Conservation (phyloP, 1,140 invertebrate species). For the Calliphora vicina region DNA sequence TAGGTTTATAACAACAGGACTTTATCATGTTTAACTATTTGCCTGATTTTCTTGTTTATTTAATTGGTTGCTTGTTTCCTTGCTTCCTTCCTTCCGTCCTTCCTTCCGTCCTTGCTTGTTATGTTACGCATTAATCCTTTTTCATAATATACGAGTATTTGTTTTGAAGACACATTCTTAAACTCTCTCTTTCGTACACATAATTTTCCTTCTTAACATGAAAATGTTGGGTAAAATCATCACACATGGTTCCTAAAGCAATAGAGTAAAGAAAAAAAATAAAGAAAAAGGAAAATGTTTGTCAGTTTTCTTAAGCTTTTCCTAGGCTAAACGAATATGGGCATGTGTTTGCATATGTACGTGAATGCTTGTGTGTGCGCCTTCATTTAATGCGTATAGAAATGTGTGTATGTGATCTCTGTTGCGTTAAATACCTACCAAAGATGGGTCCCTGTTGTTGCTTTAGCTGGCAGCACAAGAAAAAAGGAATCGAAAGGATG, state of each 20-base stretch:
- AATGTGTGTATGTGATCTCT: background rate
- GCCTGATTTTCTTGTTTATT: background rate
- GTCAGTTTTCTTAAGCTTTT: conserved; percentile 30
- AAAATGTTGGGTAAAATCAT: conserved; percentile 8
- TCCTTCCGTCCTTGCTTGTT: background rate
- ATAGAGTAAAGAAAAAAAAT: background rate
- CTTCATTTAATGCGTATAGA: background rate
- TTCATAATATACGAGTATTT: conserved; percentile 35
- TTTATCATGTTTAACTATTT: conserved; percentile 20
- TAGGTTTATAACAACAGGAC: background rate
- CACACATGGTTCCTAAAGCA: conserved; percentile 21
- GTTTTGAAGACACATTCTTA: conserved; percentile 20
- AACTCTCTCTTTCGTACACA: background rate
- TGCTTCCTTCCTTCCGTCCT: background rate
- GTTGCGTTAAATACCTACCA: background rate
- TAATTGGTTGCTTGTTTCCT: background rate
- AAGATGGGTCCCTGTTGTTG: background rate
- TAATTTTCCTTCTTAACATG: conserved; percentile 8
- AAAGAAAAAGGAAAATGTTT: conserved; percentile 19
- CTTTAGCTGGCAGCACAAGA: background rate
- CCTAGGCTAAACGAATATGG: conserved; percentile 3
- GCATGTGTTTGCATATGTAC: background rate
- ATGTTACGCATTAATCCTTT: conserved; percentile 32
- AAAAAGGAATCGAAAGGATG: background rate
- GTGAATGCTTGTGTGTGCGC: background rate